Base-by-base conservation (phyloP, 2,113 vertebrate genomes). In the Raphicerus campestris region DNA sequence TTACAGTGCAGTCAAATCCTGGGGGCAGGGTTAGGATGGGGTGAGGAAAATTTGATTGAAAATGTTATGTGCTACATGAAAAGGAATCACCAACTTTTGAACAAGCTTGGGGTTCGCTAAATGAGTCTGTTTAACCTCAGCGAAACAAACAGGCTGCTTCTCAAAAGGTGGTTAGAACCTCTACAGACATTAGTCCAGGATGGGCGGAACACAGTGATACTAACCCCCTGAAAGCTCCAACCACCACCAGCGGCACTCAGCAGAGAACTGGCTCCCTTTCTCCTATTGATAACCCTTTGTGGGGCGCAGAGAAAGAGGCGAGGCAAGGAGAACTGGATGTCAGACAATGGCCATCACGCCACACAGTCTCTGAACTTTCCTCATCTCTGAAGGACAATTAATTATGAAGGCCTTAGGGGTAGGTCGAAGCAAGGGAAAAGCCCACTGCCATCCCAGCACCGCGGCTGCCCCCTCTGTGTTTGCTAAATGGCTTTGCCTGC, bases 371-470 rank as follows among this genome's bases (percentile, higher is more conserved):
- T 99, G 98, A 99, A 99, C 99, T 99, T 99, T 99, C 98, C 98
- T 98, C 98, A 98, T 99, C 99, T 99, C 99, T 97, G 98, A 99
- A 99, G 99, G 98, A 99, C 99, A 99, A 99, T 99, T 99, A 99
- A 99, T 99, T 99, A 99, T 98, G 98, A 99, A 99, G 99, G 99
- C 99, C 99, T 99, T 99, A 98, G 98, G 99, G 99, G 98, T 99
- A 99, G 98, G 99, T 99, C 98, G 98, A 98, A 99, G 98, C 98
- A 98, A 99, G 98, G 98, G 98, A 98, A 98, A 80, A 99, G 94
- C 98, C 98, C 98, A 98, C 96, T 93, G 98, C 98, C 97, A 97
- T 96, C 98, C 98, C 96, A 98, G 98, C 97, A 97, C 97, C 98
- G 95, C 93, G 98, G 98, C 98, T 87, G 93, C 98, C 98, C 93